Base-by-base conservation (phyloP, 2,797 vertebrate genomes). In the Siniperca undulata region DNA sequence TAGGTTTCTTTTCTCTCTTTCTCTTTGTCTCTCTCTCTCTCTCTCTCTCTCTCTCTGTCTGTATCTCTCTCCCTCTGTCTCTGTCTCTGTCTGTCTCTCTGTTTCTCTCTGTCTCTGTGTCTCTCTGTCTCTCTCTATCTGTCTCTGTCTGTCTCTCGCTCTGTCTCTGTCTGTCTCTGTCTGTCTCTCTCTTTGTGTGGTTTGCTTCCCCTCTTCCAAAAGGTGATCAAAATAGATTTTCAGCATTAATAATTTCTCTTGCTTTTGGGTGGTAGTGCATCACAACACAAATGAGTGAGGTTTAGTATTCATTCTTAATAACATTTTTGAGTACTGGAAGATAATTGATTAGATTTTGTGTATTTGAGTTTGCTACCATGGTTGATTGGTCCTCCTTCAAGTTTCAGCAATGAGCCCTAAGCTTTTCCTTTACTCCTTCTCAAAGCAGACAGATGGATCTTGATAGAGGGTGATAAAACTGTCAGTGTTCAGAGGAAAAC, bases 401-500 rank as follows among this genome's bases (percentile, higher is more conserved):
- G 52, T 83, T 76, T 70, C 27, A 72, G 27, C 53, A 62, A 42
- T 55, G 20, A 71, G 78, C 60, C 53, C 8, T 5, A 30, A 71
- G 78, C 65, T 55, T 69, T 68, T 70, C 27, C 36, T 86, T 76
- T 64, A 52, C 78, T 48, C 27, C 7, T 8, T 62, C 55, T 66
- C 52, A 74, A 52, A 75, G 61, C 61, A 52, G 68, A 70, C 24
- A 48, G 68, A 67, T 19, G 0, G 59, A 64, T 81, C 50, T 69
- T 53, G 59, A 78, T 75, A 40, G 62, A 66, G 67, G 59, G 66
- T 78, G 61, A 66, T 82, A 55, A 68, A 86, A 84, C 50, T 67
- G 69, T 77, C 70, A 68, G 69, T 68, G 55, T 77, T 78, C n/a
- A 67, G 61, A 69, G 67, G 17, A 84, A 84, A 79, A 80, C 14